Evolutionary conservation across 2,113 vertebrate species (phyloP), one percentile per base, ranked within the genome.

Genomic region (Piaya cayana): DNA sequence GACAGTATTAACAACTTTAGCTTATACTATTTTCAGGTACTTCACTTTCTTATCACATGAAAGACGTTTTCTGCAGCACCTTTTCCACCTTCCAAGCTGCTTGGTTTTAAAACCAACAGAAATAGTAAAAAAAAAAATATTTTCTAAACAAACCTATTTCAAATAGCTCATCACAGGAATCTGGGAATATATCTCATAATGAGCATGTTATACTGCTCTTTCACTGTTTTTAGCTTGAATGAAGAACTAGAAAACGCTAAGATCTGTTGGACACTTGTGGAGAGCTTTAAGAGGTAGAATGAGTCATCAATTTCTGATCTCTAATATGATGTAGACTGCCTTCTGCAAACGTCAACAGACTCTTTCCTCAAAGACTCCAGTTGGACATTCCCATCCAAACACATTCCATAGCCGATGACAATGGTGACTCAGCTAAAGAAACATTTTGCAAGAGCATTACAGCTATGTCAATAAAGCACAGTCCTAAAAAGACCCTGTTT

Each of bases 341-440:
- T 94, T 81, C 82, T 82, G 50, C 88, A 96, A 93, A 90, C 45
- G 27, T 67, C 64, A 93, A 36, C 17, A 15, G 69, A 80, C 81
- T 88, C 90, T 83, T 87, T 79, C 68, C 87, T 50, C n/a, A 77
- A 88, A 88, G 83, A 76, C 78, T 92, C 37, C 55, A 88, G 84
- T 69, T 45, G 58, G 95, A 86, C 1, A 25, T 69, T 89, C 64
- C 85, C 69, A 93, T 88, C 87, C 82, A 93, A 94, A 93, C 55
- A 80, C 91, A 93, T 76, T 94, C 96, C 83, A 83, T 20, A 88
- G 76, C 53, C 11, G 20, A 69, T 77, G 68, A 96, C 91, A 96
- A 95, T 86, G 88, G 71, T 97, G 96, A 97, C 95, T 97, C 96
- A 97, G 97, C 94, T 94, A 96, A 96, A 97, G 60, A 37, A 92